Conservation (phyloP, 1,140 invertebrate species). For the Tetragonula clypearis region DNA sequence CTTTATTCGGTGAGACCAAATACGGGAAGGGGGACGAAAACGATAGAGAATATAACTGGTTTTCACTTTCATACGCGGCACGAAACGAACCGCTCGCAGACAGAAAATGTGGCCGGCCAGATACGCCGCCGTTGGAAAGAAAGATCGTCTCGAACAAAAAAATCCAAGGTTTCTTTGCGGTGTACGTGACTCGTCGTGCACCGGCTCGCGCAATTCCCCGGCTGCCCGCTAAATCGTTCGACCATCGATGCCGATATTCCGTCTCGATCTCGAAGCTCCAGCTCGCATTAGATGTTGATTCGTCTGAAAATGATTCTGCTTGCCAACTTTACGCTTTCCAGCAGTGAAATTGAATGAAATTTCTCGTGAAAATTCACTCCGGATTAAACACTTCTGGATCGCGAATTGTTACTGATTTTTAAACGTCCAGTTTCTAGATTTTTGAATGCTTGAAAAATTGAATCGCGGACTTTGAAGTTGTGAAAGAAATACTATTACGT, state of each 20-base stretch:
- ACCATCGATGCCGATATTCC: not conserved
- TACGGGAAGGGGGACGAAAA: slow-evolving; percentile 52
- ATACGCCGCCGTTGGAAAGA: slow-evolving; percentile 42
- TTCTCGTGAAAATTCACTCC: not conserved
- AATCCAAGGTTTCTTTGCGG: slow-evolving; percentile 49
- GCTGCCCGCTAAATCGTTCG: slow-evolving; percentile 3
- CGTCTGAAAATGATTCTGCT: too few species aligned
- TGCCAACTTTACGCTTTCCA: not conserved
- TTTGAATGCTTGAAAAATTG: too few species aligned
- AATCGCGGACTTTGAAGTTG: too few species aligned
- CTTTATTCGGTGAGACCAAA: slow-evolving; percentile 49
- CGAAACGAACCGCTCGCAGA: slow-evolving; percentile 7
- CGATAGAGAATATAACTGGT: slow-evolving; percentile 65
- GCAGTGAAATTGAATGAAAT: too few species aligned
- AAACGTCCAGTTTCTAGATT: too few species aligned
- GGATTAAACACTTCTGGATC: too few species aligned
- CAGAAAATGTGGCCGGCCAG: slow-evolving; percentile 51
- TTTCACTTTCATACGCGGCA: slow-evolving; percentile 59
- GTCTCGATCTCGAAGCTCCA: not conserved
- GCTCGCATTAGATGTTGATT: not conserved
- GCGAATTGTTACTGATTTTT: too few species aligned
- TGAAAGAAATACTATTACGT: too few species aligned
- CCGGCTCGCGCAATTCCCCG: not conserved
- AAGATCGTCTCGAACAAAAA: slow-evolving; percentile 42
- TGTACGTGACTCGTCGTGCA: slow-evolving; percentile 41